phyloP scores from a whole-genome alignment of 92 coral and sea anemone genomes.

The Isaurus tuberculatus region DNA sequence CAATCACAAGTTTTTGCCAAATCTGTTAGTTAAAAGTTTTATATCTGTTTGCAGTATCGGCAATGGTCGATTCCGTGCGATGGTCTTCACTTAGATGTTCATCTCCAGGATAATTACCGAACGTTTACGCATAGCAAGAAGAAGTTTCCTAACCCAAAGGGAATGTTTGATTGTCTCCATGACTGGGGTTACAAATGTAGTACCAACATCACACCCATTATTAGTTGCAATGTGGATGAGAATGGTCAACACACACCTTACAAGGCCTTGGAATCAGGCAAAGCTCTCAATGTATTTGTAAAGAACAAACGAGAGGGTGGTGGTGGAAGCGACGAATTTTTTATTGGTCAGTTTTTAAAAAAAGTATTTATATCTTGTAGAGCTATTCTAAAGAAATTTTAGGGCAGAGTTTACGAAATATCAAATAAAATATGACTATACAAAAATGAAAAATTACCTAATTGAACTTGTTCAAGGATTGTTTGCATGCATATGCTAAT shows the following conservation, averaged over 20 bases:
- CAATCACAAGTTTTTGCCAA: too few relatives aligned
- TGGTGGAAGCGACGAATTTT: slow-evolving; percentile 61
- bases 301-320: slow-evolving; percentile 69
- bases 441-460: too few relatives aligned
- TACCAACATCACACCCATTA: slow-evolving; percentile 81
- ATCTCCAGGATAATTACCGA: slow-evolving; percentile 78
- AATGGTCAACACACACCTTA: slow-evolving; percentile 66
- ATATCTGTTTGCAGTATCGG: slow-evolving; percentile 55
- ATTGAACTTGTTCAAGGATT: too few relatives aligned
- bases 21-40: neutral
- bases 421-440: too few relatives aligned
- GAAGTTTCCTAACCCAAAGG: slow-evolving; percentile 81
- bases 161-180: slow-evolving; percentile 70
- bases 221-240: slow-evolving; percentile 77
- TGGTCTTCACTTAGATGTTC: slow-evolving; percentile 81
- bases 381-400: too few relatives aligned
- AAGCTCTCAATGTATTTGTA: slow-evolving; percentile 54
- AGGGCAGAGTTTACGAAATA: too few relatives aligned
- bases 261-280: slow-evolving; percentile 78
- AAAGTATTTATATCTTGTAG: too few relatives aligned
- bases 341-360: neutral
- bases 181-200: slow-evolving; percentile 79
- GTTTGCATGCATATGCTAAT: too few relatives aligned
- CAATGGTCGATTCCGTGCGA: slow-evolving; percentile 81
- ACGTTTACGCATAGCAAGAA: slow-evolving; percentile 78